Evolutionary conservation across 2,888 invertebrate genomes (phyloP), one percentile per base, ranked within the genome.

Genomic region (Quadroppia sp.): DNA sequence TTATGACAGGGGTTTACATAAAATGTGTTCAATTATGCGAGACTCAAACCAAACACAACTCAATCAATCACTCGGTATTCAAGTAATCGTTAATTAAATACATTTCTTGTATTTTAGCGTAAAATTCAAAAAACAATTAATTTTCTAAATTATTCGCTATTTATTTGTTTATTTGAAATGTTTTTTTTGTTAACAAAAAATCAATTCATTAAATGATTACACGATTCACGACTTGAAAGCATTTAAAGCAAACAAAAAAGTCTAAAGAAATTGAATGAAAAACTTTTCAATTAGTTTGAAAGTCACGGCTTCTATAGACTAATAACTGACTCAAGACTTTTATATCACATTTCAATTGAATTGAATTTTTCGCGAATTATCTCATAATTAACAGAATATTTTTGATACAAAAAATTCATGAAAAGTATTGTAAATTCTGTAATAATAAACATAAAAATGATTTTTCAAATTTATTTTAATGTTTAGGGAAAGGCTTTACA

Each of bases 401-500:
- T 53, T 50, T 11, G 4, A 11, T 50, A 50, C n/a, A 15, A 25
- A 61, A 32, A 32, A 30, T 17, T 28, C 23, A 23, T 2, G 56
- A 56, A 56, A 56, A 23, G 3, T 2, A 56, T 20, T 20, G 7
- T 2, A 64, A n/a, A 50, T 50, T 50, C n/a, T 50, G 2, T 50
- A 20, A 50, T 25, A 53, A 53, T 25, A 53, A 23, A 13, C 53
- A 53, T 13, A 13, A 69, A 25, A 59, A 15, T 9, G 9, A 30
- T 59, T 59, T 30, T 25, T 59, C 28, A 30, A 15, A 7, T 30
- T 45, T 15, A 45, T 45, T 17, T 6, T 45, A 7, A 45, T 45
- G 6, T 11, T 11, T 30, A 59, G 59, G 45, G 6, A 32, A 15
- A 25, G 42, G 45, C 1, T 77, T 75, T 71, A 77, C 77, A 4